Evolutionary conservation across 2,113 vertebrate genomes (phyloP), one percentile per base, ranked within the genome.

Genomic region (Chloropsis hardwickii): DNA sequence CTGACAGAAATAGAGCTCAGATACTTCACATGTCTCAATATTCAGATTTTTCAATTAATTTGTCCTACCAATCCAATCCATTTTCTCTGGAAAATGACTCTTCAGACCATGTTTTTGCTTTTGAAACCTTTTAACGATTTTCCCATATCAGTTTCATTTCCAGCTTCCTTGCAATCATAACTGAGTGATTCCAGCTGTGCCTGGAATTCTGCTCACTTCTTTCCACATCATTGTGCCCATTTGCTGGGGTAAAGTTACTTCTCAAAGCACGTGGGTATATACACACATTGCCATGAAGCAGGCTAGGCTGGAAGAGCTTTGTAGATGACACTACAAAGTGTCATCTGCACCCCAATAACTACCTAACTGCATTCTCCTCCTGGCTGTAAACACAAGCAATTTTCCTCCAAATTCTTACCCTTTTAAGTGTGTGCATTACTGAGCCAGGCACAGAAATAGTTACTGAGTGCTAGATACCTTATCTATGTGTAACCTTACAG

Each of bases 121-220:
- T 94, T 74, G 51, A 83, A 78, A 81, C 17, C 18, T 88, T 94
- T 70, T 90, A 94, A 93, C 0, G 11, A 90, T 69, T 93, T 95
- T 95, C 35, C 66, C 72, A 23, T 95, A 73, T 77, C 90, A 91
- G 19, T 77, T 90, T 94, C 51, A 78, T 57, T 93, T 90, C 44
- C 79, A 94, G 64, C 44, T 81, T 92, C 60, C 69, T 91, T 92
- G 69, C 47, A 81, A 48, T 84, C 19, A 39, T 81, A 84, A 86
- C 80, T 81, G 80, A 95, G 31, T 86, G 64, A 86, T 88, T 88
- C 90, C 94, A 97, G 81, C 86, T 96, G 92, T 90, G 85, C 22
- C 71, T 96, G 88, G 71, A 88, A 94, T 85, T 94, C 79, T 71
- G 15, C 67, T 95, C 37, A 62, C 44, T 81, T 54, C 66, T 91